phyloP scores from a whole-genome alignment of 2,888 invertebrate species.

The Andrena dorsata region DNA sequence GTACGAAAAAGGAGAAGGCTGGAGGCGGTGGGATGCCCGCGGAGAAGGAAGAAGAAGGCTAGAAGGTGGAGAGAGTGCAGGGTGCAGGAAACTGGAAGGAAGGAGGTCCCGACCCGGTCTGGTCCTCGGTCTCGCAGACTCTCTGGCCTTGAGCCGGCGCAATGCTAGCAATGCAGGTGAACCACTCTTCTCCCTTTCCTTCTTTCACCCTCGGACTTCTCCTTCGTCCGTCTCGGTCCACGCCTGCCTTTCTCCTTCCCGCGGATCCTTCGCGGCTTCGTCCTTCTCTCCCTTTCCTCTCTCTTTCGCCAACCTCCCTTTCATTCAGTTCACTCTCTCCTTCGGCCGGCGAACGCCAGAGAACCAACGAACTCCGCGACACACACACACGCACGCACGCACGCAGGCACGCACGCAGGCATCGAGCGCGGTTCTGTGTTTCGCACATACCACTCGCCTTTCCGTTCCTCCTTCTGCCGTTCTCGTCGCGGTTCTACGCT shows the following conservation, averaged over 20 bases:
- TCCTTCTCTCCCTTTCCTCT: constrained; percentile 42
- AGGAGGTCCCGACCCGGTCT: constrained; percentile 83
- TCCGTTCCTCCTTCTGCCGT: neutral
- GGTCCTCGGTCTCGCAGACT: constrained; percentile 82
- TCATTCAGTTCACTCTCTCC: constrained; percentile 81
- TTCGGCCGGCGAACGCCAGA: constrained; percentile 69
- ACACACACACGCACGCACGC: constrained; percentile 27
- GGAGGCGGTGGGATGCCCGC: constrained; percentile 29
- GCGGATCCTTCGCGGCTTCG: constrained; percentile 63
- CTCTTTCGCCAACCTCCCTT: constrained; percentile 70
- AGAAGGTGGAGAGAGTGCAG: constrained; percentile 65
- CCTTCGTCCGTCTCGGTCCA: constrained; percentile 53
- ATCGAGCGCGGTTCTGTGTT: constrained; percentile 11
- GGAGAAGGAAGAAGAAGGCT: constrained; percentile 40
- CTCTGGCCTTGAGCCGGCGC: constrained; percentile 83
- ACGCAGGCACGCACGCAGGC: neutral
- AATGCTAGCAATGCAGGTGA: constrained; percentile 85
- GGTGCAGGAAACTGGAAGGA: constrained; percentile 80
- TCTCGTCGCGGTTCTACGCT: constrained; percentile 28
- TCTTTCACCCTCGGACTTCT: constrained; percentile 62
- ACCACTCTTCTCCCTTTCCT: constrained; percentile 81
- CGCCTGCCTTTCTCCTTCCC: constrained; percentile 67
- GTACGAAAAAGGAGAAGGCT: constrained; percentile 39
- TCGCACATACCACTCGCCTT: constrained; percentile 76
- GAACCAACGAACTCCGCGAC: constrained; percentile 26